Percentiles rank a stretch among this genome's conserved stretches.
phyloP scores from a whole-genome alignment of 2,797 vertebrate genomes.

The Craterocephalus amniculus region DNA sequence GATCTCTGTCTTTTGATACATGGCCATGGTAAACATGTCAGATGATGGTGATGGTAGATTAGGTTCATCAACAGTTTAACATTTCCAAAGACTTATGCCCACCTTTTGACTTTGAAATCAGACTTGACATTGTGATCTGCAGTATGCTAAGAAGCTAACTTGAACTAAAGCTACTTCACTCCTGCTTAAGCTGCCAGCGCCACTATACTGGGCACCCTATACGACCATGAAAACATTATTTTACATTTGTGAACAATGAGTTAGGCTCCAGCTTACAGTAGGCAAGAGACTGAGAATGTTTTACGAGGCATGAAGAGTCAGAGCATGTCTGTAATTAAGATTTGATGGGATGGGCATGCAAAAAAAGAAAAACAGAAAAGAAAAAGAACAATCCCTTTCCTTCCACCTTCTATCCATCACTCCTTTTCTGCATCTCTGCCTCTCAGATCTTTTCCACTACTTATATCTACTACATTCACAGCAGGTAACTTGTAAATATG shows the following conservation, averaged over 20 bases:
- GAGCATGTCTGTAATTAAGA: constrained; percentile 58
- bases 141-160: constrained; percentile 71
- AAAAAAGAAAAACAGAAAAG: not conserved
- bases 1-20: constrained; percentile 22
- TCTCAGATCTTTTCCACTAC: constrained; percentile 48
- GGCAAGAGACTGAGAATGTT: constrained; percentile 58
- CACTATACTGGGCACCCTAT: constrained; percentile 59
- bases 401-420: constrained; percentile 37
- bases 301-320: constrained; percentile 56
- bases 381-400: constrained; percentile 49
- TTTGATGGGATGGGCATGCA: constrained; percentile 46
- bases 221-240: constrained; percentile 64
- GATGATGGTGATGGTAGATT: not conserved
- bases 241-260: constrained; percentile 72
- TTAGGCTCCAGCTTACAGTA: constrained; percentile 63
- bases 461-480: constrained; percentile 70
- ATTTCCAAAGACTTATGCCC: constrained; percentile 51
- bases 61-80: constrained; percentile 44
- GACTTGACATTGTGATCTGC: constrained; percentile 59
- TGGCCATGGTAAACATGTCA: constrained; percentile 1
- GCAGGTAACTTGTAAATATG: constrained; percentile 80
- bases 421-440: constrained; percentile 59
- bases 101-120: constrained; percentile 60
- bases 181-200: constrained; percentile 66
- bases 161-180: constrained; percentile 71